Conservation (phyloP, 2,113 vertebrate species). For the Ciconia boyciana region DNA sequence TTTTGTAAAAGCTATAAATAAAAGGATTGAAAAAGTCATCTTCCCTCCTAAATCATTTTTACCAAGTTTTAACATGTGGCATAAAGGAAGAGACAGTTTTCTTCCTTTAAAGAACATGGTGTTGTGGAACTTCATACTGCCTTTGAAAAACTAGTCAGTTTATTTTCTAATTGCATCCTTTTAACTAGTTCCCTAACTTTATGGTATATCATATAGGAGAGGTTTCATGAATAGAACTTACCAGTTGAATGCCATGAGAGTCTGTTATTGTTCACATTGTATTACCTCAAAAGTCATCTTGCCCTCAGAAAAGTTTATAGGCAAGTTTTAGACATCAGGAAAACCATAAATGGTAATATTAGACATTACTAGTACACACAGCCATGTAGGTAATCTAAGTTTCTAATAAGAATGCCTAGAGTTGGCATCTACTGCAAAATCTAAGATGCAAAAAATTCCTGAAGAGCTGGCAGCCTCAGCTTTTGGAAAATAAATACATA, state of each 20-base stretch:
- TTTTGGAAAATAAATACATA: not conserved
- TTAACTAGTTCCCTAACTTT: not conserved
- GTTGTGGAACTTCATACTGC: accelerated
- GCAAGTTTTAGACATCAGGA: not conserved
- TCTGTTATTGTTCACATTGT: not conserved
- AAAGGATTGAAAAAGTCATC: not conserved
- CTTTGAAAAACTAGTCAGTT: not conserved
- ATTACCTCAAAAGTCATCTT: not conserved
- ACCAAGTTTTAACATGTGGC: not conserved
- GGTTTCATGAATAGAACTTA: not conserved
- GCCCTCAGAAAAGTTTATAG: not conserved
- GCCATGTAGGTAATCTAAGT: not conserved
- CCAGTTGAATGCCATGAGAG: not conserved
- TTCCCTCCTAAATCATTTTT: not conserved
- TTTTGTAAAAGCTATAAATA: not conserved
- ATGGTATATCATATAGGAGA: not conserved
- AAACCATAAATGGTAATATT: not conserved
- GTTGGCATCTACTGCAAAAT: not conserved
- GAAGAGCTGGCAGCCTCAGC: not conserved
- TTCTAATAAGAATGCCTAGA: not conserved
- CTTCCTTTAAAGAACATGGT: not conserved
- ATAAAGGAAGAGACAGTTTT: not conserved
- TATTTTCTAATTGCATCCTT: not conserved
- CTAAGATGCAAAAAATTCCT: not conserved
- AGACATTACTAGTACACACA: not conserved